Evolutionary conservation across 2,888 invertebrate species (phyloP).

Genomic region (Polydesmus complanatus): DNA sequence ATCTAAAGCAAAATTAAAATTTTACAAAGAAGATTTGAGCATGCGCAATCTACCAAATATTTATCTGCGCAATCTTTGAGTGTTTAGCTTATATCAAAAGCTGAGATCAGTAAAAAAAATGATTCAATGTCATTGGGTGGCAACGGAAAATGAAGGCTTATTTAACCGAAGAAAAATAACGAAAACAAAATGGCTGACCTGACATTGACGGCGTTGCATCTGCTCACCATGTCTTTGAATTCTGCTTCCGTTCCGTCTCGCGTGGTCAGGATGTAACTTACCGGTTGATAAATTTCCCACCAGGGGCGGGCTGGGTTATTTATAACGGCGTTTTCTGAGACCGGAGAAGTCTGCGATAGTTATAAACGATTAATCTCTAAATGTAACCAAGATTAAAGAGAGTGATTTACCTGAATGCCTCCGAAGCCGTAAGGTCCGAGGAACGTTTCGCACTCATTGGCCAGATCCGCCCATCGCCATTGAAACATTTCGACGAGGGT

Average conservation of each 20-base stretch:
- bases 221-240: conserved; percentile 33
- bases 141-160: no score
- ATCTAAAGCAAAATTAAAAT: no score
- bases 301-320: conserved; percentile 28
- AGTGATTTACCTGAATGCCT: conserved; percentile 55
- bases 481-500: conserved; percentile 43
- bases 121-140: no score
- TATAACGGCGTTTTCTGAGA: conserved; percentile 55
- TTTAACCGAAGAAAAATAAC: neutral
- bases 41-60: no score
- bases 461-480: conserved; percentile 71
- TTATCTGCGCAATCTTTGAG: no score
- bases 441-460: conserved; percentile 64
- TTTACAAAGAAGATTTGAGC: no score
- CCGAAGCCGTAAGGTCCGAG: conserved; percentile 57
- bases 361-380: no score
- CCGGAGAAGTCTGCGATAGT: conserved; percentile 64
- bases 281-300: conserved; percentile 36
- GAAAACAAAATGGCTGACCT: conserved; percentile 22
- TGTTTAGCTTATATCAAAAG: no score
- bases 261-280: conserved; percentile 31
- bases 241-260: conserved; percentile 31
- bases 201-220: conserved; percentile 35
- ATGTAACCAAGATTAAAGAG: no score
- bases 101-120: no score